Conservation (phyloP, 2,888 invertebrate genomes). For the Apamea epomidion region DNA sequence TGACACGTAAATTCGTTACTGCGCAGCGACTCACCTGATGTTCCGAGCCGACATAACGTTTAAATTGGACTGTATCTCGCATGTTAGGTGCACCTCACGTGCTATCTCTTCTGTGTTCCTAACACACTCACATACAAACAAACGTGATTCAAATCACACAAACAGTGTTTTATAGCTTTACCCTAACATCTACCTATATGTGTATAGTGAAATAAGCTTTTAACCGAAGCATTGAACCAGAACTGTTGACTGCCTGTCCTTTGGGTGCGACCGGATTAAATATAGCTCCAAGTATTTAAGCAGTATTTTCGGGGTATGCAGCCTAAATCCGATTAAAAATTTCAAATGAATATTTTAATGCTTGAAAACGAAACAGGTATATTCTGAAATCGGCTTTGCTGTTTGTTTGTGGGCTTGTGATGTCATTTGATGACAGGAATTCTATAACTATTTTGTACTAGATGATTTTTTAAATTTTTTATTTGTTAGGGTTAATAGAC, state of each 20-base stretch:
- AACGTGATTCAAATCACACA: conserved; percentile 19
- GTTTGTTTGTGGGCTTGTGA: neutral
- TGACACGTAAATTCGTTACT: neutral
- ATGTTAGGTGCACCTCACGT: neutral
- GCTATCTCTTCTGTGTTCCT: neutral
- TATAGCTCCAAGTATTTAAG: conserved; percentile 25
- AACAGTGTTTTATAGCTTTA: conserved; percentile 7
- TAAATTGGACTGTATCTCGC: neutral
- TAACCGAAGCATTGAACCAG: conserved; percentile 29
- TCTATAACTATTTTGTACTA: neutral
- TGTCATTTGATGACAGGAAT: neutral
- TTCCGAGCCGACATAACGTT: neutral
- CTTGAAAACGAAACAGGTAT: neutral
- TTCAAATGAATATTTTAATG: conserved; percentile 21
- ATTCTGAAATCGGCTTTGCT: neutral
- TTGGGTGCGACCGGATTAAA: conserved; percentile 36
- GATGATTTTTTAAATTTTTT: no score
- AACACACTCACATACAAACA: neutral
- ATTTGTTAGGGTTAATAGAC: no score
- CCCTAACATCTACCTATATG: neutral
- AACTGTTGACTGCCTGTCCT: conserved; percentile 15
- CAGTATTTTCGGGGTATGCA: conserved; percentile 13
- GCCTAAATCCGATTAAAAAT: conserved; percentile 8
- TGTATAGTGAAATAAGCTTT: conserved; percentile 43
- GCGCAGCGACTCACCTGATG: neutral